Percentiles rank a stretch among this genome's conserved stretches.
Conservation (phyloP, 2,888 invertebrate genomes). For the Aporophyla nigra region DNA sequence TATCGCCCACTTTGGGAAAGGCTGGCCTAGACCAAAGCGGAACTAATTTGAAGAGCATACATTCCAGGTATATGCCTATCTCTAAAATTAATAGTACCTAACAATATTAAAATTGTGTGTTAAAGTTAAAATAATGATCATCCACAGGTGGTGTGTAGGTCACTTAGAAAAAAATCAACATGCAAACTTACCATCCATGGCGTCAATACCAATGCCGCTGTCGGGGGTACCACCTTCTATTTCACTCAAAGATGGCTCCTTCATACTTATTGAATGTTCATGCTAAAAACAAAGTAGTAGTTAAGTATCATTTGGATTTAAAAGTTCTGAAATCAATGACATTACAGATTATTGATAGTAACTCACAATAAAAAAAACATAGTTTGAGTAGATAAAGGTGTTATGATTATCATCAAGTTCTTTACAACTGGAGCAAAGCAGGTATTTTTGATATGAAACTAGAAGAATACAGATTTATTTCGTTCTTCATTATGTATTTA, state of each 20-base stretch:
- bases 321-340: not conserved
- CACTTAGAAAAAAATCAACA: conserved; percentile 12
- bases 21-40: not conserved
- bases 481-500: not conserved
- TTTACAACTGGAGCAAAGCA: not conserved
- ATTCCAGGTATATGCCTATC: not conserved
- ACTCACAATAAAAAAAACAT: too few relatives aligned
- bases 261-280: conserved; percentile 82
- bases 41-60: not conserved
- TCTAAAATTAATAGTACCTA: not conserved
- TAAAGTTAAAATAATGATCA: not conserved
- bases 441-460: not conserved
- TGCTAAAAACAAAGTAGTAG: conserved; percentile 74
- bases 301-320: not conserved
- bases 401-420: not conserved
- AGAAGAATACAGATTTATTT: not conserved
- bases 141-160: too few relatives aligned
- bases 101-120: not conserved
- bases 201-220: conserved; percentile 81
- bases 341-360: not conserved
- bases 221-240: conserved; percentile 85
- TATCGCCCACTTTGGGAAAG: too few relatives aligned
- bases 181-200: conserved; percentile 81
- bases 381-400: not conserved
- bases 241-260: conserved; percentile 88